Evolutionary conservation across 2,113 vertebrate species (phyloP).

Genomic region (Cheirogaleus medius): DNA sequence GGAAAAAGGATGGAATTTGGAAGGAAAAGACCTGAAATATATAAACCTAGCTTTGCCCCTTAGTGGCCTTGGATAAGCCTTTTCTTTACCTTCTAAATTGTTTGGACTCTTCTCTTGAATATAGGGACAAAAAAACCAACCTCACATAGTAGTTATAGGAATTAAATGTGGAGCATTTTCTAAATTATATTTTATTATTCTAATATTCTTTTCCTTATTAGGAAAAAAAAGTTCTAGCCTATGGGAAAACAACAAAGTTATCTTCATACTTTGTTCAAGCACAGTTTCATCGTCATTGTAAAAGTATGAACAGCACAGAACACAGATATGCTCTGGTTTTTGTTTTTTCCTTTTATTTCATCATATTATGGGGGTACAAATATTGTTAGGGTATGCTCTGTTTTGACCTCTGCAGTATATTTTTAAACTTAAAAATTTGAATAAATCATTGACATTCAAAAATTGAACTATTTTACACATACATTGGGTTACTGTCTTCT

Average conservation of each 20-base stretch:
- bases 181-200: neutral
- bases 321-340: neutral
- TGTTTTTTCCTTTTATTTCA: too few species aligned
- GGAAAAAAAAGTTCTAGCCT: neutral
- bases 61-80: fast-evolving
- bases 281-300: neutral
- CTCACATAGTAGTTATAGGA: neutral
- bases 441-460: neutral
- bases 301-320: neutral
- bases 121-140: neutral
- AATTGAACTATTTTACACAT: neutral
- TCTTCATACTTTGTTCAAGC: neutral
- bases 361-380: too few species aligned
- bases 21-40: neutral
- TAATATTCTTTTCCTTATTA: neutral
- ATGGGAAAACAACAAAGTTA: neutral
- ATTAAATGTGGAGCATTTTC: neutral
- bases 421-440: neutral
- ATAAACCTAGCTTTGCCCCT: neutral
- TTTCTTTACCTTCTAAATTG: neutral
- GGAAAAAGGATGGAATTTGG: neutral
- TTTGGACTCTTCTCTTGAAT: neutral
- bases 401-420: neutral
- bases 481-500: neutral
- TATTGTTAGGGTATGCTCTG: too few species aligned